These are phyloP conservation scores for Biston betularia DNA, from an alignment of 2,888 invertebrate genomes.

Conservation along the genomic window DNA sequence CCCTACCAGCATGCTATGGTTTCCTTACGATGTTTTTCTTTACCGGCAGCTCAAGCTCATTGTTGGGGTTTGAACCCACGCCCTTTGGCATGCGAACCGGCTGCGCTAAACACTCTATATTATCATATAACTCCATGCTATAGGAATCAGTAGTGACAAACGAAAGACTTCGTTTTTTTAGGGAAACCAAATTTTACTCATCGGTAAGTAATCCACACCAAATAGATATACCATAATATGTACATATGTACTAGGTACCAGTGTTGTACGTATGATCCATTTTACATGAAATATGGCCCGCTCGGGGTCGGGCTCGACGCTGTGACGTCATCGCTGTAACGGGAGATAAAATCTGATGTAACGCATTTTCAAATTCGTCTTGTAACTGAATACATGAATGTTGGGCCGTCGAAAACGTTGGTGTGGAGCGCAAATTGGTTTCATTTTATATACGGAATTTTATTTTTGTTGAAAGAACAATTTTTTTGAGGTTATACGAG, in stretches of 20 bases:
- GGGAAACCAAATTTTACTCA: neutral
- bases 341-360: slow-evolving; percentile 47
- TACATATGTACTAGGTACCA: slow-evolving; percentile 44
- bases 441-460: slow-evolving; percentile 1
- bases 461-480: neutral
- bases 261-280: slow-evolving; percentile 66
- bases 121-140: no score
- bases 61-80: no score
- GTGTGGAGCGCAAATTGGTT: neutral
- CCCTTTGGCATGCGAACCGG: no score
- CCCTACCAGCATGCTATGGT: no score
- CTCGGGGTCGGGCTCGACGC: slow-evolving; percentile 61
- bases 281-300: slow-evolving; percentile 74
- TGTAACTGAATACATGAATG: slow-evolving; percentile 37
- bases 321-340: slow-evolving; percentile 52
- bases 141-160: no score
- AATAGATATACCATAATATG: slow-evolving; percentile 49
- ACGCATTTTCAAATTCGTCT: slow-evolving; percentile 35
- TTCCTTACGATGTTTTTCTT: no score
- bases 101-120: no score
- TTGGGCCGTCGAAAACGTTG: neutral
- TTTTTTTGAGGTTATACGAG: no score
- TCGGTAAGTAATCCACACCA: slow-evolving; percentile 28
- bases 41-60: no score
- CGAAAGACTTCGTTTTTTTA: no score